A percentile compares a stretch with the other conserved stretches of the same genome.
Conservation (phyloP, 2,113 vertebrate species). For the Nanger granti region DNA sequence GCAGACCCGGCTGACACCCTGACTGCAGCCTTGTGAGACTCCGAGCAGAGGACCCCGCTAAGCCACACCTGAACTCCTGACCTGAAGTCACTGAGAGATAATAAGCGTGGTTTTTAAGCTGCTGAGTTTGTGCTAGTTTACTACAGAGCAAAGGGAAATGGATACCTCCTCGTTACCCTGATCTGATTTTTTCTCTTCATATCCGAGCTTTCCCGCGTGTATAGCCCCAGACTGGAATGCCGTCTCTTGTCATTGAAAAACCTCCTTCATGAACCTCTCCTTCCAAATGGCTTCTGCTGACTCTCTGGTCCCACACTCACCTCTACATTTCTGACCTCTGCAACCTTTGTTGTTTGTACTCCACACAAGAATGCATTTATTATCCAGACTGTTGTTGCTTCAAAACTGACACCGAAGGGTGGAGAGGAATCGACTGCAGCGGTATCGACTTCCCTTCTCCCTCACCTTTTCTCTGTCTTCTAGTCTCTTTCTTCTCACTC, state of each 20-base stretch:
- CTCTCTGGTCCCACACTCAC: background rate
- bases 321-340: background rate
- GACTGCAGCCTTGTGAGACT: background rate
- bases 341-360: background rate
- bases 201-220: background rate
- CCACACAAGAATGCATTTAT: accelerated
- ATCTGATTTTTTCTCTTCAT: background rate
- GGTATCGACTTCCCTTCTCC: too few species aligned
- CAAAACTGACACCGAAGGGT: background rate
- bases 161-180: too few species aligned
- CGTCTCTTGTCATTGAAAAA: background rate
- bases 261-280: background rate
- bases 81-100: background rate
- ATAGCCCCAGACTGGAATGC: too few species aligned
- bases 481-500: background rate
- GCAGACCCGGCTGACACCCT: background rate
- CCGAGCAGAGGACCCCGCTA: background rate
- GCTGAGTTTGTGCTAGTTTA: background rate
- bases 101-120: background rate
- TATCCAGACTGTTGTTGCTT: background rate
- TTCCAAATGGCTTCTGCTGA: background rate
- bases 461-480: background rate
- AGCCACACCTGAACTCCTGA: background rate
- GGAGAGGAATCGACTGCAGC: too few species aligned
- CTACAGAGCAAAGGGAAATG: background rate